Evolutionary conservation across 1,140 invertebrate species (phyloP).

Genomic region (Aphaenogaster rudis): DNA sequence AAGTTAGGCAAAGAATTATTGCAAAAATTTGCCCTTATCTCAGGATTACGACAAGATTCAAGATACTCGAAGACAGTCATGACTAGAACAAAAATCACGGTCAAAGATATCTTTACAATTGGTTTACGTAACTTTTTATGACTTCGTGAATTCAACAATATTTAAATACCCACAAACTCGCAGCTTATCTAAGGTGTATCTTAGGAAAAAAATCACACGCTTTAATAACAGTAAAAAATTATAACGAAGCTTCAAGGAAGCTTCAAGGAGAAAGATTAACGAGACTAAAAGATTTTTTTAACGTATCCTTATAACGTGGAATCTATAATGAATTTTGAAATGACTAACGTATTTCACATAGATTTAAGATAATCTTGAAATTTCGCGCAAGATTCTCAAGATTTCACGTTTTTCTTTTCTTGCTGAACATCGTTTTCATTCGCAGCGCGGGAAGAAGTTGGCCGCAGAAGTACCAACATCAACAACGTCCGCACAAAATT

Average conservation of each 20-base stretch:
- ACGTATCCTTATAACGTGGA: neutral
- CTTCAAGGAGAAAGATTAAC: neutral
- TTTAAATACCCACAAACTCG: neutral
- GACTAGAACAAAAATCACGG: neutral
- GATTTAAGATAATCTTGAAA: neutral
- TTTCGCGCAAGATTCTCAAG: neutral
- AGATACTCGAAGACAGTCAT: neutral
- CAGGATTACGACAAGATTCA: neutral
- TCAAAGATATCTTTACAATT: neutral
- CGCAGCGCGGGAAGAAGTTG: neutral
- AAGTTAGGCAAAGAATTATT: neutral
- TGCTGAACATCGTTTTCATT: neutral
- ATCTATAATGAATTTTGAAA: neutral
- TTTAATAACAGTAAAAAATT: neutral
- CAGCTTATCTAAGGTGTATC: neutral
- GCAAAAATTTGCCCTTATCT: slow-evolving; percentile 9
- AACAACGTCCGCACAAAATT: neutral
- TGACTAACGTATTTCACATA: neutral
- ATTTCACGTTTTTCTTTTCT: neutral
- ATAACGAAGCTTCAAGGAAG: neutral
- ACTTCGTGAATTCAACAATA: neutral
- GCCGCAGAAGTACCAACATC: neutral
- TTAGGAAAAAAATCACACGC: neutral
- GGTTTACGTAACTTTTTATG: slow-evolving; percentile 1
- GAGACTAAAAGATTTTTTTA: neutral